A percentile compares a stretch with the other conserved stretches of the same genome.
Conservation (phyloP, 2,888 invertebrate genomes). For the Trachelus troglodyta region DNA sequence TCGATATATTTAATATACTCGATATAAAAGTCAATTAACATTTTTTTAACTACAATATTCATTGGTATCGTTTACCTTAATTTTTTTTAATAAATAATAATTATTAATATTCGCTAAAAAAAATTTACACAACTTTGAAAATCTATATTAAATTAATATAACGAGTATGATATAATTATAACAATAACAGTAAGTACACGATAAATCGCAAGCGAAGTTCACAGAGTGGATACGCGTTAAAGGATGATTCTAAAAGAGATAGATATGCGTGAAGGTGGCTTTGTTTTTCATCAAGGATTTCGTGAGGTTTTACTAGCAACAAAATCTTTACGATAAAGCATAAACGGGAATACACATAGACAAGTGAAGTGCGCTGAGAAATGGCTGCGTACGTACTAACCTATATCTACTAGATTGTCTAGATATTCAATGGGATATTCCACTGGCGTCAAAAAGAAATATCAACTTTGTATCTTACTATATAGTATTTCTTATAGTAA, state of each 20-base stretch:
- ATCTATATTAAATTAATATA: background rate
- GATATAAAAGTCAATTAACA: too few species aligned
- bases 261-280: background rate
- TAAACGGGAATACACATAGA: background rate
- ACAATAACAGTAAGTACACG: background rate
- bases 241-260: background rate
- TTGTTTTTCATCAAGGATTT: background rate
- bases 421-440: background rate
- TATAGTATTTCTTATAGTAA: background rate
- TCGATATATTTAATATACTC: background rate
- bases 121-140: background rate
- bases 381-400: background rate
- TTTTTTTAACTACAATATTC: too few species aligned
- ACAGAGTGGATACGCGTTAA: background rate
- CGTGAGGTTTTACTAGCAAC: background rate
- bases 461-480: background rate
- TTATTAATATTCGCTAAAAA: too few species aligned
- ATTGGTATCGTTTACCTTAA: too few species aligned
- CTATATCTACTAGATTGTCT: background rate
- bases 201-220: background rate
- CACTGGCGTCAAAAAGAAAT: background rate
- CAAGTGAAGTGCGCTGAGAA: background rate
- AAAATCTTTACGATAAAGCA: conserved; percentile 4
- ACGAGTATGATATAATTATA: background rate
- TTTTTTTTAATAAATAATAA: too few species aligned